These are phyloP conservation scores for Diloba caeruleocephala DNA, from an alignment of 2,888 invertebrate genomes.

Conservation along the genomic window DNA sequence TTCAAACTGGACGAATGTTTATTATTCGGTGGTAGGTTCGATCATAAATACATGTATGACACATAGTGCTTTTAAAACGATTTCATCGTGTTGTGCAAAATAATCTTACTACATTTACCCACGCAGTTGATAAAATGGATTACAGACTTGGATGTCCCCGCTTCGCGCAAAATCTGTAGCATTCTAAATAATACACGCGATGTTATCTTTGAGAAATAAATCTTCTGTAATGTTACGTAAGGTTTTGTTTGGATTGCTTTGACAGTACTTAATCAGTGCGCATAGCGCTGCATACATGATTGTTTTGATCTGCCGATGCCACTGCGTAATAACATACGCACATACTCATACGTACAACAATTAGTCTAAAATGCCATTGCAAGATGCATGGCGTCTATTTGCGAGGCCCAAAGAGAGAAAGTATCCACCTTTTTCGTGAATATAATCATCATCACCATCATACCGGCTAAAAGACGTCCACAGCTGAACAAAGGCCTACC, in stretches of 20 bases:
- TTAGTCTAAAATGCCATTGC: slow-evolving; percentile 32
- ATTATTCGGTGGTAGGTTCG: slow-evolving; percentile 55
- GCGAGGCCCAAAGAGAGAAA: slow-evolving; percentile 1
- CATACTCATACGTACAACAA: slow-evolving; percentile 34
- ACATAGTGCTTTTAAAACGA: slow-evolving; percentile 49
- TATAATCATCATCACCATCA: too few relatives aligned
- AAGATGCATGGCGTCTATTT: slow-evolving; percentile 22
- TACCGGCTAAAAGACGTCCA: too few relatives aligned
- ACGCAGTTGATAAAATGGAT: slow-evolving; percentile 59
- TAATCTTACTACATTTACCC: slow-evolving; percentile 46
- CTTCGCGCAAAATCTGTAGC: slow-evolving; percentile 58
- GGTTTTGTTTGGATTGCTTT: slow-evolving; percentile 30
- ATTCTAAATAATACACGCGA: slow-evolving; percentile 59
- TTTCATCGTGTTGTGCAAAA: slow-evolving; percentile 63
- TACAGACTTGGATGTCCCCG: slow-evolving; percentile 56
- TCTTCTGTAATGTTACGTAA: slow-evolving; percentile 27
- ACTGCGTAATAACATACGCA: slow-evolving; percentile 66
- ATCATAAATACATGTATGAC: too few relatives aligned
- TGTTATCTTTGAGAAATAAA: slow-evolving; percentile 30
- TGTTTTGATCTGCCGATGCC: slow-evolving; percentile 63
- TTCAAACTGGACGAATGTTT: slow-evolving; percentile 60
- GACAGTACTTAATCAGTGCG: slow-evolving; percentile 53
- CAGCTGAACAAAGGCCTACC: too few relatives aligned
- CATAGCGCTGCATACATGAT: slow-evolving; percentile 59
- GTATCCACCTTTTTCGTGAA: too few relatives aligned